Base-by-base conservation (phyloP, 64 coral and sea anemone genomes). In the Montipora foliosa region DNA sequence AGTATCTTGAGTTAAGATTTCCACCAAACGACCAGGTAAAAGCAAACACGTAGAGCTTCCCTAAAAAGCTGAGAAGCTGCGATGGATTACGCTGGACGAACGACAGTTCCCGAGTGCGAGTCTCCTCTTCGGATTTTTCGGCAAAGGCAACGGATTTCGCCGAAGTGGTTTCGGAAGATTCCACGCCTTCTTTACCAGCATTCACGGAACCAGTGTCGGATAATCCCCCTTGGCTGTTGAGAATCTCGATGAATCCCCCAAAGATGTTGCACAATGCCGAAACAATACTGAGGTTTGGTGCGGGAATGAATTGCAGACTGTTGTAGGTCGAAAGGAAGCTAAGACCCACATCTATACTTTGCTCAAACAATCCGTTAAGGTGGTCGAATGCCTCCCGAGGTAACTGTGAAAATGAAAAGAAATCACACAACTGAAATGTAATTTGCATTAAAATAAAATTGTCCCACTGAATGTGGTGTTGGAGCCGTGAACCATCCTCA, bases 21-120 rank as follows among this genome's bases (percentile, higher is more conserved):
- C 98, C 95, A 19, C 98, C 98, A 79, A 96, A 96, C 22, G 98
- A 92, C 98, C 98, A 99, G 0, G 98, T 99, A 79, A 71, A 99
- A 2, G 98, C 92, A 78, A 99, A 99, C 17, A 99, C 88, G 73
- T 86, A 99, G 3, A 99, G 67, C 72, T 96, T 99, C 60, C 93
- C 93, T 49, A 98, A 85, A 76, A 98, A 98, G 15, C 67, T 87
- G 51, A 90, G 58, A 19, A 96, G 77, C 15, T 94, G 91, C 1
- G 91, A 52, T 52, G 92, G 96, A 48, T 95, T 92, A 61, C 93
- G 96, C 78, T 95, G 83, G 9, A 94, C 51, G 37, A 66, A 95
- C 6, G 93, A 98, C 6, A 89, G 11, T 62, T 83, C 69, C 3
- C 89, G 79, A 21, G 44, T 89, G 19, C 22, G 20, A 16, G 75